phyloP scores from a whole-genome alignment of 2,888 invertebrate genomes.

The Scaptodrosophila latifasciaeformis region DNA sequence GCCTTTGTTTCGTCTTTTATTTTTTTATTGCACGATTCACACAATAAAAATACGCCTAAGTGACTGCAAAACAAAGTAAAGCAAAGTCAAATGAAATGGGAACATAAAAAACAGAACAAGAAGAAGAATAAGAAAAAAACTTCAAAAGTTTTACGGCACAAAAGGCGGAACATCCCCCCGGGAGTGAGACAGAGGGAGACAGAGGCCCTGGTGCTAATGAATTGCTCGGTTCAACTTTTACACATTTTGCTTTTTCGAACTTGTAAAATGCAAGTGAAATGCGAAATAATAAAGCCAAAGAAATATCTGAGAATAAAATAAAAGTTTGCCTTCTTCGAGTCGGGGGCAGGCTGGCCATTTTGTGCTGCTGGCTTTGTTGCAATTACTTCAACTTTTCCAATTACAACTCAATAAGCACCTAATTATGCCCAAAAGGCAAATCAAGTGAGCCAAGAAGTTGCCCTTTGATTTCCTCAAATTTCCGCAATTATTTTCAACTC shows the following conservation, averaged over 20 bases:
- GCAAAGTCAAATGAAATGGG: too few species aligned
- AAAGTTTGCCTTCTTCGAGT: too few species aligned
- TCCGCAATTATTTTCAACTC: slow-evolving; percentile 22
- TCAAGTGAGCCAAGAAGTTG: slow-evolving; percentile 9
- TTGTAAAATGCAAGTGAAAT: slow-evolving; percentile 25
- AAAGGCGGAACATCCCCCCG: too few species aligned
- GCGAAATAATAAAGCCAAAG: neutral
- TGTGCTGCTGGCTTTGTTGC: neutral
- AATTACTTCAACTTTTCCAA: slow-evolving; percentile 58
- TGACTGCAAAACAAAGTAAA: slow-evolving; percentile 25
- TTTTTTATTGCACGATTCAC: slow-evolving; percentile 1
- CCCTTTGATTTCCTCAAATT: slow-evolving; percentile 23
- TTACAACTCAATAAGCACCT: slow-evolving; percentile 62
- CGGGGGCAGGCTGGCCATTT: too few species aligned
- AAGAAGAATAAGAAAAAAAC: too few species aligned
- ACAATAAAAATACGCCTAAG: slow-evolving; percentile 1
- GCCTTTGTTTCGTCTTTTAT: slow-evolving; percentile 16
- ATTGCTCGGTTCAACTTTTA: slow-evolving; percentile 7
- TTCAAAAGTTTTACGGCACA: slow-evolving; percentile 35
- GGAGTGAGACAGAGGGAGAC: slow-evolving; percentile 6
- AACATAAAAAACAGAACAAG: too few species aligned
- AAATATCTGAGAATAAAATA: neutral
- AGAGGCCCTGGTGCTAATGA: slow-evolving; percentile 23
- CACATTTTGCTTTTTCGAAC: neutral
- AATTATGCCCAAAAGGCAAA: slow-evolving; percentile 31